These are phyloP conservation scores for Spinibarbus caldwelli DNA, from an alignment of 2,797 vertebrate genomes.

Conservation along the genomic window DNA sequence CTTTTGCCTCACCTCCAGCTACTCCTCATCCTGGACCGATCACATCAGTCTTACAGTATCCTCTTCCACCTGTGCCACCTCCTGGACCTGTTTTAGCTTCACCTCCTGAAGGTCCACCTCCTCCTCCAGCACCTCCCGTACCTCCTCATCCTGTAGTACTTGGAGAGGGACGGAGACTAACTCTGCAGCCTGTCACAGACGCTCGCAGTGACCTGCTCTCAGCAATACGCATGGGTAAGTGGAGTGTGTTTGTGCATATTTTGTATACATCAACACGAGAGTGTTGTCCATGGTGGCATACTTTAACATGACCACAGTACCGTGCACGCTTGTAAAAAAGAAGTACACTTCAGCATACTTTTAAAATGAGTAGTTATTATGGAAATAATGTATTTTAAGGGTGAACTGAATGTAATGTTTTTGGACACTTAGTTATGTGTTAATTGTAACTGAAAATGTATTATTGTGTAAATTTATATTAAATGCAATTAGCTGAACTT, in stretches of 20 bases:
- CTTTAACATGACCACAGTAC: not conserved
- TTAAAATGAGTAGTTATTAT: not conserved
- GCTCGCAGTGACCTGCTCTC: conserved; percentile 87
- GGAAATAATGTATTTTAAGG: not conserved
- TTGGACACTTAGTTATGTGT: not conserved
- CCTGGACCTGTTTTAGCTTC: too few species aligned
- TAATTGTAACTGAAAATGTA: not conserved
- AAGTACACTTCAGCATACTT: not conserved
- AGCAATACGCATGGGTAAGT: conserved; percentile 87
- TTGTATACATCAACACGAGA: not conserved
- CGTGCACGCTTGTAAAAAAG: not conserved
- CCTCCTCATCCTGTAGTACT: conserved; percentile 64
- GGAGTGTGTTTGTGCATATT: not conserved
- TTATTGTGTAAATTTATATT: not conserved
- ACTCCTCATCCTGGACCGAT: conserved; percentile 67
- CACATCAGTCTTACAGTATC: conserved; percentile 64
- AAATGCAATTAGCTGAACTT: not conserved
- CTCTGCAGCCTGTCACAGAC: conserved; percentile 78
- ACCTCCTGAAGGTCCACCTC: conserved; percentile 65
- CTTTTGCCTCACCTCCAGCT: conserved; percentile 79
- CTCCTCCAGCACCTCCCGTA: conserved; percentile 63
- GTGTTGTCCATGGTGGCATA: not conserved
- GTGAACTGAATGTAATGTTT: not conserved
- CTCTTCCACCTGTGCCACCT: conserved; percentile 71
- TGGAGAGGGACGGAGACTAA: conserved; percentile 66